A percentile compares a stretch with the other conserved stretches of the same genome.
Conservation (phyloP, 1,140 invertebrate genomes). For the Habropoda laboriosa region DNA sequence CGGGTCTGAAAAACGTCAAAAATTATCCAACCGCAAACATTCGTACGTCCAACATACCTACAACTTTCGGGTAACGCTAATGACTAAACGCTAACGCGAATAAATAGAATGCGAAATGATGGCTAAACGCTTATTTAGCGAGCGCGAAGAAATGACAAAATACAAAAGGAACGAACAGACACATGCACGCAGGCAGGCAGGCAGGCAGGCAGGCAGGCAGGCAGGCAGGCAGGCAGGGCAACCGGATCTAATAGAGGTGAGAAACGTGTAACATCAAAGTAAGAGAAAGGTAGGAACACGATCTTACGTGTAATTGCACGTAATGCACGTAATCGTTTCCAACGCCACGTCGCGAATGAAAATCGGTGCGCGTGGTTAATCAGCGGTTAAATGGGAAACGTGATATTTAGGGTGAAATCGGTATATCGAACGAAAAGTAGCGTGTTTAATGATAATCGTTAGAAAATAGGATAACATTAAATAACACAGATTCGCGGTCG, state of each 20-base stretch:
- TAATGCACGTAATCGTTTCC: no score
- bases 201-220: no score
- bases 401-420: no score
- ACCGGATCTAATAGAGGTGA: no score
- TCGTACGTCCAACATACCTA: background rate
- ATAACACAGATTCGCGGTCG: slow-evolving; percentile 70
- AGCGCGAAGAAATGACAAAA: background rate
- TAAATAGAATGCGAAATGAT: slow-evolving; percentile 37
- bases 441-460: slow-evolving; percentile 52
- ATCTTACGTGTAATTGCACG: no score
- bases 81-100: slow-evolving; percentile 49
- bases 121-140: no score
- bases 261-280: no score
- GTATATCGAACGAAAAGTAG: slow-evolving; percentile 20
- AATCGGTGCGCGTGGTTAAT: background rate
- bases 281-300: no score
- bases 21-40: background rate
- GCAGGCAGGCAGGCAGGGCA: no score
- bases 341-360: no score
- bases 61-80: background rate
- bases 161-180: background rate
- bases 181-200: no score
- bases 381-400: no score
- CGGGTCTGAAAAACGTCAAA: background rate
- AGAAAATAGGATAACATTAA: slow-evolving; percentile 57